A percentile compares a stretch with the other conserved stretches of the same genome.
Evolutionary conservation across 2,113 vertebrate genomes (phyloP).

Genomic region (Serilophus lunatus): DNA sequence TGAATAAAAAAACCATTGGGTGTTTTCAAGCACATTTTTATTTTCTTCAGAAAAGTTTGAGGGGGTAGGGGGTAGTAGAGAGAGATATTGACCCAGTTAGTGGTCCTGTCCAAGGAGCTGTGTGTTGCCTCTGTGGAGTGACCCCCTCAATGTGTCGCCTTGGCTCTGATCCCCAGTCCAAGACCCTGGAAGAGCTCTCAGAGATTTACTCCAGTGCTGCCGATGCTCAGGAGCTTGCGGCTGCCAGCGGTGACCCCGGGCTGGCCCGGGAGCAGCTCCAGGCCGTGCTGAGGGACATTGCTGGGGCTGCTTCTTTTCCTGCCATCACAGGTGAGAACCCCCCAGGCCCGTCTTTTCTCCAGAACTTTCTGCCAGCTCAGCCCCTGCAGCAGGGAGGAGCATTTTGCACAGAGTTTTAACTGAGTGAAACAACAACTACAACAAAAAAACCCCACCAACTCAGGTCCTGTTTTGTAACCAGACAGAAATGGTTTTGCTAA

Average conservation of each 20-base stretch:
- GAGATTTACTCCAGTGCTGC: constrained; percentile 76
- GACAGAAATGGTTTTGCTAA: background rate
- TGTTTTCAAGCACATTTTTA: background rate
- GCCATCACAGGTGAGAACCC: background rate
- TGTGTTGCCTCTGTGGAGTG: fast-evolving
- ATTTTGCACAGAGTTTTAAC: background rate
- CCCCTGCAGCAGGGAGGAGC: background rate
- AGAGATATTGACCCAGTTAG: background rate
- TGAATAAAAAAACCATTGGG: background rate
- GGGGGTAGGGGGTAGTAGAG: background rate
- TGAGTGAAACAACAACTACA: fast-evolving
- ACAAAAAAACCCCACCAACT: fast-evolving
- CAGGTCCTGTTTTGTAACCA: background rate
- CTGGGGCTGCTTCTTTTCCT: constrained; percentile 71
- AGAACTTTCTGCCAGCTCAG: fast-evolving
- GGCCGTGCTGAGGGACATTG: constrained; percentile 73
- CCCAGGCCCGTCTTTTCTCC: fast-evolving
- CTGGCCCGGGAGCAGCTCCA: constrained; percentile 75
- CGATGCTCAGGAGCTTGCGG: constrained; percentile 78
- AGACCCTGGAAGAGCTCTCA: constrained; percentile 75
- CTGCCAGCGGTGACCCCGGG: constrained; percentile 42
- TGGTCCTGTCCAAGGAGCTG: background rate
- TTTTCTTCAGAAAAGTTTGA: background rate
- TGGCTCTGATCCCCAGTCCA: constrained; percentile 56
- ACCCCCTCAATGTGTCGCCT: background rate